Evolutionary conservation across 2,888 invertebrate genomes (phyloP).

Genomic region (Erebia aethiops): DNA sequence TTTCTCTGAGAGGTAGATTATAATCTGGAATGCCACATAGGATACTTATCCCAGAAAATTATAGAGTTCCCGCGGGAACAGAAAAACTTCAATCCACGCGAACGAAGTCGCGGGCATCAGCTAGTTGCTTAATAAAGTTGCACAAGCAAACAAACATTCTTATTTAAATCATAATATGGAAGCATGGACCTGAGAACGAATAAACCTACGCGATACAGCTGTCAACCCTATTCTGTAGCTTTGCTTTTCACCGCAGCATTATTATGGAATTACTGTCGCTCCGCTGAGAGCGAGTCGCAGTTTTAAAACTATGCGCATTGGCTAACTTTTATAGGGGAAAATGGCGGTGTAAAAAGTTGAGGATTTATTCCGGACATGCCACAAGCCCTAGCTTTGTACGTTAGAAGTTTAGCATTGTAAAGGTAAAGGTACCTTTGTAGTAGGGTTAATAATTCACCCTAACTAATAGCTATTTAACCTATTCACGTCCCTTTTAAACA

Average conservation of each 20-base stretch:
- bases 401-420: background rate
- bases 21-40: no score
- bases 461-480: no score
- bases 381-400: background rate
- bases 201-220: background rate
- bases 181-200: background rate
- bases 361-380: conserved; percentile 9
- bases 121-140: no score
- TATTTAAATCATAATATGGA: background rate
- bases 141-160: no score
- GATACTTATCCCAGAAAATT: no score
- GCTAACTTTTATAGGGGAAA: conserved; percentile 24
- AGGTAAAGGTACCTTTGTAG: background rate
- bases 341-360: conserved; percentile 18
- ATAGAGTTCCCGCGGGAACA: no score
- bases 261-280: conserved; percentile 27
- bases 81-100: no score
- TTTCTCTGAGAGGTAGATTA: no score
- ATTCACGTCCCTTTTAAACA: no score
- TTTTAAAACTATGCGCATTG: conserved; percentile 25
- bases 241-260: conserved; percentile 19
- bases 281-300: conserved; percentile 23
- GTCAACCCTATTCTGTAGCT: conserved; percentile 15
- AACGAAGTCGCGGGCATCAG: no score
- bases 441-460: no score